Percentiles rank a stretch among this genome's conserved stretches.
These are phyloP conservation scores for Calcarius lapponicus DNA, from an alignment of 2,797 vertebrate species.

Conservation along the genomic window DNA sequence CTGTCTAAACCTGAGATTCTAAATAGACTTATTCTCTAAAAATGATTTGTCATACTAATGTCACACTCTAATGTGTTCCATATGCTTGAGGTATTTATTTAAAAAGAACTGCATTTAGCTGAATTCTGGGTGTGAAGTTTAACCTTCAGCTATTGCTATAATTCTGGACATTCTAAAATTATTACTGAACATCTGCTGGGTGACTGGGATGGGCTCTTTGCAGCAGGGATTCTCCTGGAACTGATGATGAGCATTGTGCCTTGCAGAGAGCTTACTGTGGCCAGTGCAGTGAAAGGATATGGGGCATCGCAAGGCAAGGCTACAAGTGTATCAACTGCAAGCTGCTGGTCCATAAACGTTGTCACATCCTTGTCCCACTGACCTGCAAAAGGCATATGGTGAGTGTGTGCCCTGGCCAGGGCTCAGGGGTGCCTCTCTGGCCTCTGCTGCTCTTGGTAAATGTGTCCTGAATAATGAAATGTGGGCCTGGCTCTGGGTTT, in stretches of 20 bases:
- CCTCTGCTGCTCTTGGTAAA: background rate
- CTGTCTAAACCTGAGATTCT: background rate
- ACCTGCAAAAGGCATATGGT: slow-evolving; percentile 99
- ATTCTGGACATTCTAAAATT: background rate
- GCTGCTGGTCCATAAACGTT: slow-evolving; percentile 98
- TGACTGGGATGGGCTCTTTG: background rate
- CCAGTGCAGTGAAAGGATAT: slow-evolving; percentile 98
- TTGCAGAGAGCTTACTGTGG: slow-evolving; percentile 92
- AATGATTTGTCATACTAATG: background rate
- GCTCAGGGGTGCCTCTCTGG: fast-evolving
- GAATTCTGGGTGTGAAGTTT: background rate
- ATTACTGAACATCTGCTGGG: background rate
- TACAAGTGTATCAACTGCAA: slow-evolving; percentile 99
- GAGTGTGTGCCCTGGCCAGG: slow-evolving; percentile 62
- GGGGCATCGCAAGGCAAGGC: slow-evolving; percentile 94
- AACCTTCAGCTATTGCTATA: background rate
- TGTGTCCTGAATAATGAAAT: fast-evolving
- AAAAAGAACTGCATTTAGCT: background rate
- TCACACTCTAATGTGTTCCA: background rate
- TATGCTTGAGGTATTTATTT: background rate
- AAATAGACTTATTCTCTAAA: background rate
- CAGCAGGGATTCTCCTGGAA: background rate
- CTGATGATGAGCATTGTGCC: background rate
- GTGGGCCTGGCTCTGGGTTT: fast-evolving
- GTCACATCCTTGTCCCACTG: slow-evolving; percentile 92